A percentile compares a stretch with the other conserved stretches of the same genome.
phyloP scores from a whole-genome alignment of 2,113 vertebrate species.

The Tamias sibiricus region DNA sequence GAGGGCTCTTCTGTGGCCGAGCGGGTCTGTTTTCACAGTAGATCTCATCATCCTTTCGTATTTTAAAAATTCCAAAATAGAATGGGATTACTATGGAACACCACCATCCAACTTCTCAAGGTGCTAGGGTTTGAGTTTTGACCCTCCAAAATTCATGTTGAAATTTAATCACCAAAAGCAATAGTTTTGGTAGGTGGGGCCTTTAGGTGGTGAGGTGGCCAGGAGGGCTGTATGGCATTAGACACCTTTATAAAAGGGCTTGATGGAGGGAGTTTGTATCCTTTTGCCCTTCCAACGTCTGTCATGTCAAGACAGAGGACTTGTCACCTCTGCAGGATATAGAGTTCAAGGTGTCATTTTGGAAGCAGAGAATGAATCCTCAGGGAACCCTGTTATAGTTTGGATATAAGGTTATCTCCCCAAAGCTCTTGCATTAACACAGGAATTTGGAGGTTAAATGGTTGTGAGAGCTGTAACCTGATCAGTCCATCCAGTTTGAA shows the following conservation, averaged over 20 bases:
- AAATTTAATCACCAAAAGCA: neutral
- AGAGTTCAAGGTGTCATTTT: neutral
- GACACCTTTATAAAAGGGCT: neutral
- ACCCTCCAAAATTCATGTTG: neutral
- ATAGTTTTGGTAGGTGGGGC: neutral
- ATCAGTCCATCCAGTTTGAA: too few species aligned
- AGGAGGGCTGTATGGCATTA: neutral
- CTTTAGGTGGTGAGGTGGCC: neutral
- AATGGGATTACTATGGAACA: neutral
- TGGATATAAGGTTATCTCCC: too few species aligned
- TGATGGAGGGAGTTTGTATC: neutral
- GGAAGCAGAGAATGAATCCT: neutral
- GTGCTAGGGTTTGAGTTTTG: neutral
- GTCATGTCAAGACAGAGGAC: neutral
- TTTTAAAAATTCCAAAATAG: neutral
- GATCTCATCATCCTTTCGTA: neutral
- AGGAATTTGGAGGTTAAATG: too few species aligned
- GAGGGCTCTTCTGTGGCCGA: neutral
- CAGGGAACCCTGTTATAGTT: neutral
- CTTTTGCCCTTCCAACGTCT: neutral
- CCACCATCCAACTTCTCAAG: neutral
- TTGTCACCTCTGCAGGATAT: neutral
- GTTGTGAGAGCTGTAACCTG: neutral
- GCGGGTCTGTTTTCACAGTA: neutral
- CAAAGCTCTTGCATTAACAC: too few species aligned